Conservation (phyloP, 2,113 vertebrate genomes). For the Ranitomeya imitator region DNA sequence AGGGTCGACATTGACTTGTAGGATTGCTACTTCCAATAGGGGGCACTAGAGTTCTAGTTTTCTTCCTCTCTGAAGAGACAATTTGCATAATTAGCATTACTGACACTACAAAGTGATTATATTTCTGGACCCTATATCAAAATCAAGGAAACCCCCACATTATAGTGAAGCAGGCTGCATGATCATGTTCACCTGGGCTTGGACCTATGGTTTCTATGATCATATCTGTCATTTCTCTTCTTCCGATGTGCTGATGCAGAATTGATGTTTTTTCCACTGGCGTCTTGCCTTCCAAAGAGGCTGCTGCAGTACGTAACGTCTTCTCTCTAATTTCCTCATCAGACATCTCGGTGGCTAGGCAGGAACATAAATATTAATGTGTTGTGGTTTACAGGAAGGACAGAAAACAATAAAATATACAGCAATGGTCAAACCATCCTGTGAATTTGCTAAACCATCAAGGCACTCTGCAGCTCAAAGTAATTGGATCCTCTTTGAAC, state of each 20-base stretch:
- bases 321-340: conserved; percentile 82
- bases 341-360: conserved; percentile 81
- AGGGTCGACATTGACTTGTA: too few relatives aligned
- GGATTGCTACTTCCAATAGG: too few relatives aligned
- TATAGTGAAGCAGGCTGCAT: not conserved
- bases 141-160: not conserved
- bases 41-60: too few relatives aligned
- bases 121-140: not conserved
- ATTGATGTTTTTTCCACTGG: conserved; percentile 81
- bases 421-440: not conserved
- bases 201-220: conserved; percentile 93
- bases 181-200: conserved; percentile 70
- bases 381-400: conserved; percentile 30
- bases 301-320: conserved; percentile 74
- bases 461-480: not conserved
- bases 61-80: too few relatives aligned
- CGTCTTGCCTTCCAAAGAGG: conserved; percentile 82
- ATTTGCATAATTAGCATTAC: not conserved
- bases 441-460: not conserved
- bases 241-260: conserved; percentile 93
- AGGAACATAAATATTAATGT: conserved; percentile 59
- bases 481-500: not conserved
- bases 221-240: conserved; percentile 92
- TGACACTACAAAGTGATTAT: not conserved
- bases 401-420: not conserved